phyloP scores from a whole-genome alignment of 2,888 invertebrate genomes.

The Rhagonycha lutea region DNA sequence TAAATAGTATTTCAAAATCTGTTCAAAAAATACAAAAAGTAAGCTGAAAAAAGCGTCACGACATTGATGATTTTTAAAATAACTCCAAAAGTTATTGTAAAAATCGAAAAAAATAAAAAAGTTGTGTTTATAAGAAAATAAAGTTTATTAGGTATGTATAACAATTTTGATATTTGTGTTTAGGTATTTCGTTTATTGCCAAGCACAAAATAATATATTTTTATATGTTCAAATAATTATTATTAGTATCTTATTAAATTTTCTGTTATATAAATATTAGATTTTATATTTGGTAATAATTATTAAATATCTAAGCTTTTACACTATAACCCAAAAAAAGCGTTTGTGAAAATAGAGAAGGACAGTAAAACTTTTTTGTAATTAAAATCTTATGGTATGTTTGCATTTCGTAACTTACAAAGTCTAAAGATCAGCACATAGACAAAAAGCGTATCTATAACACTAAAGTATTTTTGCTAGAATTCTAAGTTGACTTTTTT shows the following conservation, averaged over 20 bases:
- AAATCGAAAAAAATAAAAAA: constrained; percentile 14
- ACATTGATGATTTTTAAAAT: constrained; percentile 4
- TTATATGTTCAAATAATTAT: not conserved
- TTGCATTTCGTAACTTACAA: no score
- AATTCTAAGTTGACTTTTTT: not conserved
- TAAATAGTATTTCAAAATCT: constrained; percentile 4
- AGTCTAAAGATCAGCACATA: not conserved
- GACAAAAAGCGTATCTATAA: not conserved
- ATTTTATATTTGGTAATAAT: not conserved
- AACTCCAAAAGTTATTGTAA: not conserved
- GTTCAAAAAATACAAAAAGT: not conserved
- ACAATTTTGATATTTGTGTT: not conserved
- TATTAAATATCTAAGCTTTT: not conserved
- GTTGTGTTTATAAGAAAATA: constrained; percentile 29
- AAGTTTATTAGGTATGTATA: constrained; percentile 20
- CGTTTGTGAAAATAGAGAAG: not conserved
- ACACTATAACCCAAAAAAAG: not conserved
- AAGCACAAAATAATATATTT: constrained; percentile 1
- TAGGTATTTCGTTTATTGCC: constrained; percentile 1
- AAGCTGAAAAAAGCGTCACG: not conserved
- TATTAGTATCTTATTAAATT: not conserved
- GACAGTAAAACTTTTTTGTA: no score
- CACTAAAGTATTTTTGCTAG: not conserved
- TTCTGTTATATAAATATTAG: not conserved
- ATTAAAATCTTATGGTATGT: no score